Evolutionary conservation across 2,797 vertebrate genomes (phyloP).

Genomic region (Mormyrus hasselquistii): DNA sequence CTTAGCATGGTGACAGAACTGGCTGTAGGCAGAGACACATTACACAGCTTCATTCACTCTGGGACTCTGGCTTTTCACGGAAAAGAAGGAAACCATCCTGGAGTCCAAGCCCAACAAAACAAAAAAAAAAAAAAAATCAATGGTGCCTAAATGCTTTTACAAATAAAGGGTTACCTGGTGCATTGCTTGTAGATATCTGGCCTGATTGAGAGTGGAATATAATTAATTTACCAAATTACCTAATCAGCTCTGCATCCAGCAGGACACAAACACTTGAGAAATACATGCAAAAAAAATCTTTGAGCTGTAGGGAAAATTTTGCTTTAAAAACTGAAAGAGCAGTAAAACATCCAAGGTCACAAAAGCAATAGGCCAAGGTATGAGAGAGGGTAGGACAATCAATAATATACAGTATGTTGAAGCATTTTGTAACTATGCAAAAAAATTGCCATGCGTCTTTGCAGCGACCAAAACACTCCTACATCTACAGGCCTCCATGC

Average conservation of each 20-base stretch:
- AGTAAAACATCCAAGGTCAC: not conserved
- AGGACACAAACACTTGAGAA: not conserved
- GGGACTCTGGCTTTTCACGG: not conserved
- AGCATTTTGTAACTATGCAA: not conserved
- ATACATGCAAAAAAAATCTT: constrained; percentile 1
- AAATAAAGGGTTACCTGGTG: not conserved
- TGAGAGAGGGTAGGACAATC: not conserved
- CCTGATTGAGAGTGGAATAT: not conserved
- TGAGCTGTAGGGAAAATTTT: not conserved
- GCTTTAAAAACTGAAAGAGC: not conserved
- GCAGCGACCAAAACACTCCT: not conserved
- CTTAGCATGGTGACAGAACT: not conserved
- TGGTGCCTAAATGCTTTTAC: not conserved
- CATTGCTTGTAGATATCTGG: not conserved
- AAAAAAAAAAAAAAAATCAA: not conserved
- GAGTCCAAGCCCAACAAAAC: not conserved
- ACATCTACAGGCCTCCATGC: not conserved
- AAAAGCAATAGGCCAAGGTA: not conserved
- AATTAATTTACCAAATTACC: not conserved
- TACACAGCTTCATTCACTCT: not conserved
- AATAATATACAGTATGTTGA: not conserved
- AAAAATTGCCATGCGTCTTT: not conserved
- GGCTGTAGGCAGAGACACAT: not conserved
- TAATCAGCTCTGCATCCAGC: not conserved
- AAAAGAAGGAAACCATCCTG: not conserved